Percentiles rank a stretch among this genome's conserved stretches.
These are phyloP conservation scores for Saguinus imperator DNA, from an alignment of 2,113 vertebrate species.

Conservation along the genomic window DNA sequence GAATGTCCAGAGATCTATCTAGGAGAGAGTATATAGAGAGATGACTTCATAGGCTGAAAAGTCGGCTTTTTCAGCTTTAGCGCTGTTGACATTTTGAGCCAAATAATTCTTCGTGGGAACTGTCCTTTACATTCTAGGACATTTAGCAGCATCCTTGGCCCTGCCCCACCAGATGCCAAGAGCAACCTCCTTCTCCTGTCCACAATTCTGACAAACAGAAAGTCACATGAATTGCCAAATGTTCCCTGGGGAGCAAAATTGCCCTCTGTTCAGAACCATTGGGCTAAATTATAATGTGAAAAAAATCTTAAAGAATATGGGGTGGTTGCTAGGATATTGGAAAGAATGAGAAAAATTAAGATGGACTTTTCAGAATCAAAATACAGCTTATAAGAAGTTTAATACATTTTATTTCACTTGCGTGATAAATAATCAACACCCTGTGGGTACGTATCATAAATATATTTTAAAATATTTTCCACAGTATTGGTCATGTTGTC, in stretches of 20 bases:
- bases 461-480: neutral
- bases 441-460: neutral
- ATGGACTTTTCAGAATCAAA: neutral
- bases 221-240: neutral
- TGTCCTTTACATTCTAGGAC: accelerated
- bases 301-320: neutral
- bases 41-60: neutral
- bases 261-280: neutral
- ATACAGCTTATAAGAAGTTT: neutral
- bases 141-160: neutral
- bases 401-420: neutral
- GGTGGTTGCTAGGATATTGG: neutral
- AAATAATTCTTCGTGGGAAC: neutral
- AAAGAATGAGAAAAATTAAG: neutral
- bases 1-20: neutral
- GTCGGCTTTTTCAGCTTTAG: neutral
- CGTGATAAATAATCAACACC: neutral
- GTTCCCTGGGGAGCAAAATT: neutral
- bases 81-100: neutral
- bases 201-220: neutral
- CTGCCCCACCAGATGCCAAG: neutral
- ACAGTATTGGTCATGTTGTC: neutral
- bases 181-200: too few relatives aligned
- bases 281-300: neutral
- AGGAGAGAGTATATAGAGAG: neutral